Evolutionary conservation across 2,888 invertebrate genomes (phyloP).

Genomic region (Acrobasis suavella): DNA sequence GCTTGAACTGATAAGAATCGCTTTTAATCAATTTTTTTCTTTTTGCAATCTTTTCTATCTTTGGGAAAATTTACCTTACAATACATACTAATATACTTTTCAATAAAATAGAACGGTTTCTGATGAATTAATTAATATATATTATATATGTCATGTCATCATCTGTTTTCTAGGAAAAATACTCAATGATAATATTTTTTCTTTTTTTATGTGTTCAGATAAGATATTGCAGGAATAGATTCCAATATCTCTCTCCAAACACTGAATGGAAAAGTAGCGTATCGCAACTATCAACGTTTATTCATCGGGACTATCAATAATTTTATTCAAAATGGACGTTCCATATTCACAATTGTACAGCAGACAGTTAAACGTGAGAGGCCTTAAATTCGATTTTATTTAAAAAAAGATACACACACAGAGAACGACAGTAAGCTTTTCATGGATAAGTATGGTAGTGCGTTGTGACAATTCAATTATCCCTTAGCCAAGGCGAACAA

Average conservation of each 20-base stretch:
- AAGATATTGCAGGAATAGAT: neutral
- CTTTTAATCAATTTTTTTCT: too few relatives aligned
- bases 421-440: conserved; percentile 37
- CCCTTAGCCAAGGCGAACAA: conserved; percentile 63
- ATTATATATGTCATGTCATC: too few relatives aligned
- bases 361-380: conserved; percentile 4
- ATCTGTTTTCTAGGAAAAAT: too few relatives aligned
- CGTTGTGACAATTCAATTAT: conserved; percentile 71
- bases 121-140: too few relatives aligned
- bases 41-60: too few relatives aligned
- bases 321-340: conserved; percentile 17
- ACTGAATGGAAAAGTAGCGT: neutral
- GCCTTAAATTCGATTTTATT: conserved; percentile 20
- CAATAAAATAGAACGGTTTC: too few relatives aligned
- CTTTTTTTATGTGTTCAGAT: too few relatives aligned
- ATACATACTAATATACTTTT: too few relatives aligned
- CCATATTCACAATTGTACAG: conserved; percentile 11
- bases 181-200: too few relatives aligned
- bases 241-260: conserved; percentile 4
- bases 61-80: too few relatives aligned
- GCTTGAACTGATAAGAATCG: too few relatives aligned
- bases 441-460: conserved; percentile 49
- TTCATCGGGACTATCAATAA: conserved; percentile 15
- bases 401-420: conserved; percentile 28
- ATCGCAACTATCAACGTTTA: conserved; percentile 13